Evolutionary conservation across 2,113 vertebrate genomes (phyloP).

Genomic region (Aptenodytes patagonicus): DNA sequence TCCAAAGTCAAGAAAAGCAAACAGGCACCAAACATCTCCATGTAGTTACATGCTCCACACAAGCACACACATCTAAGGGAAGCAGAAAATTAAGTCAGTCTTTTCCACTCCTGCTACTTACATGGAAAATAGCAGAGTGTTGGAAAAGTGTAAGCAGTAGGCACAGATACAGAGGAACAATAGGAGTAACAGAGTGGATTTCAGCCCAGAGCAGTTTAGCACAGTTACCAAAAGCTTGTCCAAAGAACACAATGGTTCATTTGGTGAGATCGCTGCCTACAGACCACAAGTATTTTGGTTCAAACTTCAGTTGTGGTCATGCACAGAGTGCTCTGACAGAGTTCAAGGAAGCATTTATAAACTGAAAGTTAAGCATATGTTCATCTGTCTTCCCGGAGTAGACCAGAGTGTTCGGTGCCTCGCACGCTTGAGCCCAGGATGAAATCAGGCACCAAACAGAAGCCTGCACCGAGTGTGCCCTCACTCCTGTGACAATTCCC

Average conservation of each 20-base stretch:
- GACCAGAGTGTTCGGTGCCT: not conserved
- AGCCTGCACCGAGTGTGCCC: fast-evolving
- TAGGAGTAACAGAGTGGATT: not conserved
- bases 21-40: not conserved
- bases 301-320: not conserved
- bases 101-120: not conserved
- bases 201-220: slow-evolving; percentile 11
- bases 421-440: not conserved
- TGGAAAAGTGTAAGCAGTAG: not conserved
- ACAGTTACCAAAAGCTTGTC: not conserved
- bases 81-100: not conserved
- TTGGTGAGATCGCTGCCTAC: not conserved
- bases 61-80: not conserved
- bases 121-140: not conserved
- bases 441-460: not conserved
- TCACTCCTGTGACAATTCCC: not conserved
- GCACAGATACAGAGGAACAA: slow-evolving; percentile 3
- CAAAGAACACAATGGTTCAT: slow-evolving; percentile 26
- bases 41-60: not conserved
- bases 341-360: not conserved
- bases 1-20: not conserved
- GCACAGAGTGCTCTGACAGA: not conserved
- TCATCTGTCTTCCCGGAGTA: not conserved
- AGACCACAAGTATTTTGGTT: slow-evolving; percentile 16
- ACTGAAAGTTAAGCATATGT: not conserved